These are phyloP conservation scores for Sinopyrophorus schimmeli DNA, from an alignment of 2,888 invertebrate species.

Conservation along the genomic window DNA sequence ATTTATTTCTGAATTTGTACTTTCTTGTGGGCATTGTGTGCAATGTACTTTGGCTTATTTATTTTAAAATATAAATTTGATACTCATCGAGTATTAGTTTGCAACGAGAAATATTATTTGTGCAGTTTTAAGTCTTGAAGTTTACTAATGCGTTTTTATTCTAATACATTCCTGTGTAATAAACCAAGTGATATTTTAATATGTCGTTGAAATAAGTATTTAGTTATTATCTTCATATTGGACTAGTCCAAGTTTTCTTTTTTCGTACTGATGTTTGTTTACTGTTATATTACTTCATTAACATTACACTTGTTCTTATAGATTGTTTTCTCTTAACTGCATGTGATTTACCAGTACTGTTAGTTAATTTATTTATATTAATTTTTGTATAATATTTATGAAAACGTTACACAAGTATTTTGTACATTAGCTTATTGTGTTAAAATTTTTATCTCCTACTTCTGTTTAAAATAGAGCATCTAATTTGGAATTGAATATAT, in stretches of 20 bases:
- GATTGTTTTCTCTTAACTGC: conserved; percentile 13
- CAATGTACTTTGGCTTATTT: conserved; percentile 19
- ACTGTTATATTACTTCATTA: conserved; percentile 3
- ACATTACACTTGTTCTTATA: not conserved
- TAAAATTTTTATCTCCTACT: no score
- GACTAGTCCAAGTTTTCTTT: conserved; percentile 11
- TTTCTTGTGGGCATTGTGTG: conserved; percentile 17
- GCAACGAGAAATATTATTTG: not conserved
- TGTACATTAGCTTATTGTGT: no score
- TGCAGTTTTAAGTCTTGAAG: not conserved
- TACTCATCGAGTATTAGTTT: conserved; percentile 19
- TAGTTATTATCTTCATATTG: conserved; percentile 6
- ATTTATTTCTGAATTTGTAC: no score
- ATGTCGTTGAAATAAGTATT: conserved; percentile 15
- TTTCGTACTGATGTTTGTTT: conserved; percentile 5
- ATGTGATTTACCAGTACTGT: conserved; percentile 26
- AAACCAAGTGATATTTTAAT: conserved; percentile 28
- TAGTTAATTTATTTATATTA: conserved; percentile 19
- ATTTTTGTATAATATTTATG: conserved; percentile 17
- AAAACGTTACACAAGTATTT: no score
- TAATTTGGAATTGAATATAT: conserved; percentile 21
- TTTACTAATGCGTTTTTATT: conserved; percentile 5
- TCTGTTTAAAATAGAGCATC: conserved; percentile 17
- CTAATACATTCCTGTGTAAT: conserved; percentile 27
- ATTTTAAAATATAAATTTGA: conserved; percentile 10